Evolutionary conservation across 1,140 invertebrate genomes (phyloP), one percentile per base, ranked within the genome.

Genomic region (Phthorimaea operculella): DNA sequence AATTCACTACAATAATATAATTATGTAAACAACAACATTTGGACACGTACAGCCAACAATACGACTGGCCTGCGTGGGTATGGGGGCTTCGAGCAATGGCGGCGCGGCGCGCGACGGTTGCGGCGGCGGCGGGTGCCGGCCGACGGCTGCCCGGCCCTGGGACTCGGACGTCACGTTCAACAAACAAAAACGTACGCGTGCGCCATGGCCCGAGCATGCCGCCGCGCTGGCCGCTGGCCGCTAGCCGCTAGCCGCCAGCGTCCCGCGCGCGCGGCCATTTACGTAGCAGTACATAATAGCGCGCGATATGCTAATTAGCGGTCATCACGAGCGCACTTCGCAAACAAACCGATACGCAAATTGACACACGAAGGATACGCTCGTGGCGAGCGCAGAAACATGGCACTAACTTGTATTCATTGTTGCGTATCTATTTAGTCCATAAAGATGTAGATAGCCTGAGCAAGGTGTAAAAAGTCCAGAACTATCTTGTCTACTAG

Each of bases 1-100:
- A 77, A 70, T 80, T 80, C 67, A 73, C 77, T 80, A 80, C 70
- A 66, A 70, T 72, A 72, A 75, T 78, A 79, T 71, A 76, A 76
- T 73, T 74, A 75, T 57, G 67, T 72, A 64, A 78, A 78, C 70
- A 80, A 79, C 74, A 80, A 78, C 70, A 76, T 75, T 66, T 64
- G 64, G 72, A 74, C 68, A 65, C 63, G 64, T 57, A 57, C 51
- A 68, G 70, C 61, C 64, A 66, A 63, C 63, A 59, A 52, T 47
- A 57, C 62, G 58, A 61, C 63, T 60, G 59, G 53, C 57, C 57
- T 60, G 59, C 55, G 56, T 60, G 52, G 52, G 39, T 10, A 33
- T 15, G 42, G 39, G 54, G 16, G 54, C 3, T 36, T 34, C 45
- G 33, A 56, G 21, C 21, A 2, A 39, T 39, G 36, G 36, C 36